Evolutionary conservation across 2,888 invertebrate genomes (phyloP), one percentile per base, ranked within the genome.

Genomic region (Sphaerophoria taeniata): DNA sequence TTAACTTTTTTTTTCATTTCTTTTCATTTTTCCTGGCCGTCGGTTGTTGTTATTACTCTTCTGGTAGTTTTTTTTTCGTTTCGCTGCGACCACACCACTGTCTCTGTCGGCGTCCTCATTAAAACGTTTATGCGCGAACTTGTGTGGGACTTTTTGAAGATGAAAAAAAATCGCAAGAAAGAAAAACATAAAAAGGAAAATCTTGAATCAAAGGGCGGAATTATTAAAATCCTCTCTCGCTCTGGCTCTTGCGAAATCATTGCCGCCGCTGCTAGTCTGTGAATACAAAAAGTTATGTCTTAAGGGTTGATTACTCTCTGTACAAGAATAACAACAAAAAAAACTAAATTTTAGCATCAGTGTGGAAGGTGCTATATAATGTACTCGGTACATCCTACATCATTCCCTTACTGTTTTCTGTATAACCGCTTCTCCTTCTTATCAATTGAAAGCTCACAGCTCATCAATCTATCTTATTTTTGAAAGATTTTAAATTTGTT

Each of bases 301-400:
- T 47, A 70, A 61, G 85, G 85, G 85, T 76, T 85, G 80, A 80
- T 76, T 76, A 80, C 73, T 77, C 73, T 77, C 72, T 69, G 72
- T 80, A 75, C 70, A 70, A 24, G 31, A 77, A 53, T 55, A 72
- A 6, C 9, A 43, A 16, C 39, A 67, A 33, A 36, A 67, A 51
- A 65, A n/a, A 53, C 39, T 24, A 24, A 24, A n/a, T n/a, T n/a
- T n/a, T n/a, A 69, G 14, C 43, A 33, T 34, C 56, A 61, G 63
- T 39, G 24, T 34, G 63, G 58, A 60, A 39, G 49, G 39, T 67
- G 55, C 4, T n/a, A 49, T 34, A 43, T 36, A 16, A 51, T 65
- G 34, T 65, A 49, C 51, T 43, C 76, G 51, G 51, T 69, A 53
- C 24, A 24, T 24, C 24, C 24, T 24, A 24, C 24, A 24, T 24